These are phyloP conservation scores for Lycia hirtaria DNA, from an alignment of 2,888 invertebrate species.

Conservation along the genomic window DNA sequence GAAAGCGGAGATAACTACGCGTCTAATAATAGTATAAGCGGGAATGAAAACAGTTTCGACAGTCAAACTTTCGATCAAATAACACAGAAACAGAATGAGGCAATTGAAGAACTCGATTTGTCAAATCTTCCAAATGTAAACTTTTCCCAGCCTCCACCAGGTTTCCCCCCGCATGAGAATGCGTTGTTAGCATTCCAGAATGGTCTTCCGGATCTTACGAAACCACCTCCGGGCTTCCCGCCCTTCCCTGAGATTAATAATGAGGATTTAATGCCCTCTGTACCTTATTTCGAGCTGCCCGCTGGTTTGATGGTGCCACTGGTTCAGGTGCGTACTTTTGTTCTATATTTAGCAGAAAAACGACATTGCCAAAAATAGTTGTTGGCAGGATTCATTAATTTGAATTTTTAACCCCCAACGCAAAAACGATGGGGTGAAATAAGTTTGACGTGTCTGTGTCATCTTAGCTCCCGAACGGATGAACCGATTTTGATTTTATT, in stretches of 20 bases:
- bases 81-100: constrained; percentile 61
- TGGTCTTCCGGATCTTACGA: constrained; percentile 92
- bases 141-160: constrained; percentile 80
- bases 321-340: constrained; percentile 87
- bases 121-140: constrained; percentile 74
- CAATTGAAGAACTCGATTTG: constrained; percentile 64
- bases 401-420: not conserved
- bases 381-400: no score
- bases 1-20: constrained; percentile 76
- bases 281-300: constrained; percentile 98
- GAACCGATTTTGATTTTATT: no score
- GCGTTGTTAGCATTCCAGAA: constrained; percentile 79
- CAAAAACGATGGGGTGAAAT: no score
- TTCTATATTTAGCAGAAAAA: no score
- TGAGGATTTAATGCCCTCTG: constrained; percentile 94
- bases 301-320: constrained; percentile 99
- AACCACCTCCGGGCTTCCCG: constrained; percentile 94
- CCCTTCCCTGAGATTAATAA: constrained; percentile 76
- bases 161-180: constrained; percentile 63
- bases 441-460: no score
- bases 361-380: no score
- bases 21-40: constrained; percentile 77
- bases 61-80: constrained; percentile 78
- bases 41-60: constrained; percentile 81
- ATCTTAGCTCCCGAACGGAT: no score